Evolutionary conservation across 2,888 invertebrate genomes (phyloP).

Genomic region (Andricus quercusramuli): DNA sequence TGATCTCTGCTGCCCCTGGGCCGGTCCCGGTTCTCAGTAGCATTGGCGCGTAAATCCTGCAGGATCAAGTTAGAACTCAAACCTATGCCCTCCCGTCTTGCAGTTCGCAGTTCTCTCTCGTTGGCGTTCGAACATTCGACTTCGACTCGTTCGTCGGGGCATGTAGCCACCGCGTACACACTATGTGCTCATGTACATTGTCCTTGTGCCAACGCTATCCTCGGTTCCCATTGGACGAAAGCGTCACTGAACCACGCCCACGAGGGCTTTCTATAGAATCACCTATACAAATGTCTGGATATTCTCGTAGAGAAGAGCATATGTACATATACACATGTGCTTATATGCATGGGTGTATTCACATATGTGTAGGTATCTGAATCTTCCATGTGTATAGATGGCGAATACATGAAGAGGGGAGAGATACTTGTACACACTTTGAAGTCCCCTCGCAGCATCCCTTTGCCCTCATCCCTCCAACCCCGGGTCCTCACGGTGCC

Average conservation of each 20-base stretch:
- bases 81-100: not conserved
- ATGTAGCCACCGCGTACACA: conserved; percentile 38
- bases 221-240: conserved; percentile 75
- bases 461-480: not conserved
- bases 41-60: conserved; percentile 15
- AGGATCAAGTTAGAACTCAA: not conserved
- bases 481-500: not conserved
- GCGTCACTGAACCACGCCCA: conserved; percentile 71
- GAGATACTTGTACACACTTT: conserved; percentile 38
- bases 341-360: not conserved
- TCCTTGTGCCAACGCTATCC: conserved; percentile 74
- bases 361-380: no score
- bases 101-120: not conserved
- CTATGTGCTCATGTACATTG: conserved; percentile 64
- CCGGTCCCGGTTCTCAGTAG: not conserved
- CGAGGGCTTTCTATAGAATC: conserved; percentile 52
- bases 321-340: not conserved
- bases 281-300: conserved; percentile 52
- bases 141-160: conserved; percentile 63
- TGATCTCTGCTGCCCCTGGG: not conserved
- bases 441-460: conserved; percentile 27
- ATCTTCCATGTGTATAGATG: not conserved
- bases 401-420: not conserved
- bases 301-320: conserved; percentile 18
- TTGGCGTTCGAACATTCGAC: conserved; percentile 59